Evolutionary conservation across 2,113 vertebrate genomes (phyloP).

Genomic region (Pandion haliaetus): DNA sequence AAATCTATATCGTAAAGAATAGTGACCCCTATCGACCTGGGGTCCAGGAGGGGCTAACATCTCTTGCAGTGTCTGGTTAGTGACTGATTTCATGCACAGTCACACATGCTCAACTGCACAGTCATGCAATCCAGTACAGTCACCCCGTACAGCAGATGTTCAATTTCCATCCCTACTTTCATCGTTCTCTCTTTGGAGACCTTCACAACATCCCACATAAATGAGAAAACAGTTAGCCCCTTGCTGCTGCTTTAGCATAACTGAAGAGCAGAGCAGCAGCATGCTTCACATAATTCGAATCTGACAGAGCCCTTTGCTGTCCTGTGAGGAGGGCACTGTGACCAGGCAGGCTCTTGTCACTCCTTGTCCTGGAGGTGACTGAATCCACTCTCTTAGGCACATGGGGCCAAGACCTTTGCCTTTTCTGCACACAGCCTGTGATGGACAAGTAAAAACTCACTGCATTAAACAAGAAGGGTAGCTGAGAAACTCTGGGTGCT

Average conservation of each 20-base stretch:
- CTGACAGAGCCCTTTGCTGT: neutral
- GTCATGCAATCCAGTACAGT: neutral
- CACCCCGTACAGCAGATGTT: neutral
- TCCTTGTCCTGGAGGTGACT: no score
- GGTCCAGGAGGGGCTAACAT: neutral
- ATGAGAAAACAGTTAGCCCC: neutral
- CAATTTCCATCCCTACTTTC: neutral
- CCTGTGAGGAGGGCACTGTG: neutral
- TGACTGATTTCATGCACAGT: neutral
- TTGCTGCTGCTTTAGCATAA: neutral
- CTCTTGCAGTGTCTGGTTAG: neutral
- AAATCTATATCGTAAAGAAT: neutral
- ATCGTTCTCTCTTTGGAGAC: neutral
- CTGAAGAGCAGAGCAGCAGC: neutral
- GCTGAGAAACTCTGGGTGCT: neutral
- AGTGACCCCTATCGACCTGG: no score
- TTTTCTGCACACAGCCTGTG: neutral
- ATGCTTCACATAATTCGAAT: rapidly evolving
- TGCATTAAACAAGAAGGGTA: neutral
- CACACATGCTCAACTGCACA: neutral
- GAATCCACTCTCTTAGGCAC: neutral
- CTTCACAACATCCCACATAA: neutral
- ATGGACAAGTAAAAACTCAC: neutral
- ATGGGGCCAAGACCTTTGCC: neutral
- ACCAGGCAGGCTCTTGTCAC: neutral